A percentile compares a stretch with the other conserved stretches of the same genome.
Evolutionary conservation across 1,140 invertebrate species (phyloP).

Genomic region (Luehdorfia chinensis): DNA sequence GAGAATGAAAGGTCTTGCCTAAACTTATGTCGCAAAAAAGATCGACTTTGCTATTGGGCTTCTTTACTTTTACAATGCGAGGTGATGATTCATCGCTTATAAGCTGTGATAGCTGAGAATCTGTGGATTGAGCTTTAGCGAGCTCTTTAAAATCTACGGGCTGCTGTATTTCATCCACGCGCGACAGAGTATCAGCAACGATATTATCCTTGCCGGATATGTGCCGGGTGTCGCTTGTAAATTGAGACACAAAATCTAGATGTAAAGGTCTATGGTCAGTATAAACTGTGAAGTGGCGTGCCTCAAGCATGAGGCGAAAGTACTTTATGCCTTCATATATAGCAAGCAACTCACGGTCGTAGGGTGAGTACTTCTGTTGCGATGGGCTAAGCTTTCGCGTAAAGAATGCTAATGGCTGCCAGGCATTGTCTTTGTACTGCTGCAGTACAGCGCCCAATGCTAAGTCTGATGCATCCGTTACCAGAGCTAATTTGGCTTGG

Average conservation of each 20-base stretch:
- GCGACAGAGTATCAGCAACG: background rate
- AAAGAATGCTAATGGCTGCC: constrained; percentile 13
- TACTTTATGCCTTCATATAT: background rate
- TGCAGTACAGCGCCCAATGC: constrained; percentile 9
- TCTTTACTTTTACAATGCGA: too few relatives aligned
- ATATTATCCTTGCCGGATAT: background rate
- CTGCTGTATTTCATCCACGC: background rate
- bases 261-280: too few relatives aligned
- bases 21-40: too few relatives aligned
- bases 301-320: constrained; percentile 15
- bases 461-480: constrained; percentile 7
- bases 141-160: background rate
- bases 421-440: background rate
- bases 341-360: constrained; percentile 1
- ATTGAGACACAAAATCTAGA: constrained; percentile 7
- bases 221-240: background rate
- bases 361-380: too few relatives aligned
- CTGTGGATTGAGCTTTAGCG: background rate
- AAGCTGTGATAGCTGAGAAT: constrained; percentile 29
- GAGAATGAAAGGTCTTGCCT: too few relatives aligned
- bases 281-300: too few relatives aligned
- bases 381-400: constrained; percentile 1
- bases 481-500: too few relatives aligned
- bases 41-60: too few relatives aligned
- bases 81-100: too few relatives aligned